Base-by-base conservation (phyloP, 2,113 vertebrate genomes). In the Syngnathus floridae region DNA sequence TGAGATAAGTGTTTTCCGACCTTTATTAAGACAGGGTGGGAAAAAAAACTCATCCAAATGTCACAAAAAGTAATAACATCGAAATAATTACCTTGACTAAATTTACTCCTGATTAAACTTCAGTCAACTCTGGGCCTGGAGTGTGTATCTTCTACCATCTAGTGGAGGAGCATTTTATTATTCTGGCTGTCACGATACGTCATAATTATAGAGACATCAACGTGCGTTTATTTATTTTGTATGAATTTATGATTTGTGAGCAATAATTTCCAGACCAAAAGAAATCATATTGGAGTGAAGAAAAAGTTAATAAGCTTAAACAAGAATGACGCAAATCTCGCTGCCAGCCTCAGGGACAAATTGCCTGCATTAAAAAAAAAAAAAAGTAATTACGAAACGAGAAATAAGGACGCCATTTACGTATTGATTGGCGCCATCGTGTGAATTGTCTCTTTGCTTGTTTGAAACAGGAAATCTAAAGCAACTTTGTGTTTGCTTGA, bases 401-500 rank as follows among this genome's bases (percentile, higher is more conserved):
- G 0, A 22, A 22, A 21, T 40, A 40, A 10, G 17, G 5, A 7
- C 58, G 19, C 22, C 19, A 0, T 22, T 12, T 21, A 12, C 22
- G 11, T 35, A 41, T 22, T 43, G 21, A n/a, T 22, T 22, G 17
- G 11, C 21, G n/a, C n/a, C 1, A 38, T 5, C 49, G 2, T 61
- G 67, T 70, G 62, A 55, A 49, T 69, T 52, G 31, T 37, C 37
- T 7, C 38, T 0, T 2, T 59, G 11, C 41, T 59, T 65, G 19
- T n/a, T 1, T 45, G 62, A 80, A 84, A 82, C 59, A 76, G 82
- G 82, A 86, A 83, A 62, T 7, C 0, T 78, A 73, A 48, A 55
- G 67, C 13, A 77, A 75, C 26, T 6, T 0, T 54, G n/a, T n/a
- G 16, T 66, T 79, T 74, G 70, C 73, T 78, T 78, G 64, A 67